phyloP scores from a whole-genome alignment of 2,888 invertebrate species.

The Sturmia bella region DNA sequence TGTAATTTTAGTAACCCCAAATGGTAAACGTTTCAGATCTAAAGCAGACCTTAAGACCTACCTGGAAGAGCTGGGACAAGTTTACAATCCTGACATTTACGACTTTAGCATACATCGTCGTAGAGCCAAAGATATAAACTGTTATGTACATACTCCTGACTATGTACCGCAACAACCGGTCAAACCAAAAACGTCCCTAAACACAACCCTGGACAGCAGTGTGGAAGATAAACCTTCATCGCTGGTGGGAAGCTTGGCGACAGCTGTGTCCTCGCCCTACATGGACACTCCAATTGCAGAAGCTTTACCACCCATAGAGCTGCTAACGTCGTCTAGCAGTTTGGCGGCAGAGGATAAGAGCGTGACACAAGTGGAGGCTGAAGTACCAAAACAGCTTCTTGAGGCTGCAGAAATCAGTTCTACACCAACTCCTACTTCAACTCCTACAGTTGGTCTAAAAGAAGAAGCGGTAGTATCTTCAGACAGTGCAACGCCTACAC shows the following conservation, averaged over 20 bases:
- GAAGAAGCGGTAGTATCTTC: constrained; percentile 42
- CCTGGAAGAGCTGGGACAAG: constrained; percentile 80
- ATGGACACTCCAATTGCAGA: constrained; percentile 78
- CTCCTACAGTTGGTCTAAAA: constrained; percentile 50
- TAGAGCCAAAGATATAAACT: constrained; percentile 81
- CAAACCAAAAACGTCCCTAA: constrained; percentile 71
- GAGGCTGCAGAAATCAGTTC: constrained; percentile 60
- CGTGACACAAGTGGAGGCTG: constrained; percentile 65
- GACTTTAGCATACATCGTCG: constrained; percentile 85
- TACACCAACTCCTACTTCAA: constrained; percentile 63
- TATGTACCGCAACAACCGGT: constrained; percentile 78
- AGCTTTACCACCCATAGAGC: constrained; percentile 77
- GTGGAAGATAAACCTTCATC: constrained; percentile 60
- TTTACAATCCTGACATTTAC: constrained; percentile 84
- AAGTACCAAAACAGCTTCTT: constrained; percentile 65
- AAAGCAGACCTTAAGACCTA: constrained; percentile 83
- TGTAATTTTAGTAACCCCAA: constrained; percentile 87
- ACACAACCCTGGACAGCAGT: constrained; percentile 72
- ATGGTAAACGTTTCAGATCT: constrained; percentile 85
- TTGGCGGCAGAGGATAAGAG: constrained; percentile 65
- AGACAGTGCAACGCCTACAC: constrained; percentile 53
- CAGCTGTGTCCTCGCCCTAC: constrained; percentile 71
- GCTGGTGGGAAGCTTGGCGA: constrained; percentile 40
- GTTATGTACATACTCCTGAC: constrained; percentile 80
- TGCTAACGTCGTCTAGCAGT: constrained; percentile 75